Base-by-base conservation (phyloP, 2,888 invertebrate species). In the Thecocarcelia acutangulata region DNA sequence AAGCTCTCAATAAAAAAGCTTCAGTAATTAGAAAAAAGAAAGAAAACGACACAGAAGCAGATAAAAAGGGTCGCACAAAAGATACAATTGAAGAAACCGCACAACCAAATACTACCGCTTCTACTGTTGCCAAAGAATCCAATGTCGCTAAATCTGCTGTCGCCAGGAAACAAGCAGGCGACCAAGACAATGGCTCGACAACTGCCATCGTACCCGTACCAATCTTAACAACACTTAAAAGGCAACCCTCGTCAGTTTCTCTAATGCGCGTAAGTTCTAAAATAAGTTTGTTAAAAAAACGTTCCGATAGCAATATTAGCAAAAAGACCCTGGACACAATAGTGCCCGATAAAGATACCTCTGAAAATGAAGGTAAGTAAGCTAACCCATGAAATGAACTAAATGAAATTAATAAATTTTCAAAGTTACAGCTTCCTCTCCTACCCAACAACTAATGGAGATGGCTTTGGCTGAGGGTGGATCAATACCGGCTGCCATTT, bases 381-480 rank as follows among this genome's bases (percentile, higher is more conserved):
- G 11, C 13, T 48, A 37, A 6, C 33, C 6, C 2, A 24, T 24
- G 1, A 1, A 6, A 3, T 11, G 28, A 24, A 17, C 1, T 11
- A 9, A 3, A 28, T 1, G n/a, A n/a, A 33, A 21, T 13, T 12
- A 11, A 6, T 46, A 19, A 17, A 42, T 11, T 15, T 6, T 3
- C 2, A 24, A 17, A 44, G 15, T 80, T 63, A 33, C 12, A 75
- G 72, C 64, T 19, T 15, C 69, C 2, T 64, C 92, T 44, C 92
- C 93, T 8, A 92, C 92, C 3, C 93, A 92, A 84, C 93, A 93
- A 86, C 84, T 92, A 76, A 69, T 82, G 61, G 85, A 83, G 68
- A 74, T 83, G 50, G 83, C 75, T 19, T 48, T 54, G 40, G 44
- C 44, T 17, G 73, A 76, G 28, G 80, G 79, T 28, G 48, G 68